Evolutionary conservation across 2,888 invertebrate species (phyloP).

Genomic region (Ophion ventricosus): DNA sequence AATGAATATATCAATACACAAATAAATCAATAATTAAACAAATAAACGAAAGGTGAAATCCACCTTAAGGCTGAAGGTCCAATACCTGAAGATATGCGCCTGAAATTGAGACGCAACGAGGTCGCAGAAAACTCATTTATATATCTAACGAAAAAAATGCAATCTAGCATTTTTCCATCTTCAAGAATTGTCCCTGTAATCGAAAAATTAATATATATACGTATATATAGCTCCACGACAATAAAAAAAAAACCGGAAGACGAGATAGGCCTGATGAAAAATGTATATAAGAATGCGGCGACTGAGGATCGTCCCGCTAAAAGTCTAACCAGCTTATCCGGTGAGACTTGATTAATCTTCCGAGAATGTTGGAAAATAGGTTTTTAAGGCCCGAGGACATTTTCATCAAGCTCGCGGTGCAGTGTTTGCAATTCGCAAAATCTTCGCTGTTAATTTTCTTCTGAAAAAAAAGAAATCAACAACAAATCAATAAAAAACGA

Average conservation of each 20-base stretch:
- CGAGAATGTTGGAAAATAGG: conserved; percentile 46
- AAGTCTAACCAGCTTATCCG: conserved; percentile 47
- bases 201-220: conserved; percentile 13
- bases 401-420: conserved; percentile 18
- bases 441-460: neutral
- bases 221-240: neutral
- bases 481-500: neutral
- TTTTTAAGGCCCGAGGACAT: conserved; percentile 21
- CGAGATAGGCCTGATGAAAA: conserved; percentile 27
- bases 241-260: conserved; percentile 15
- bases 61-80: neutral
- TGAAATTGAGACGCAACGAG: conserved; percentile 1
- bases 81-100: neutral
- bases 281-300: conserved; percentile 19
- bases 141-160: neutral
- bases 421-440: neutral
- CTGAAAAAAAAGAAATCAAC: neutral
- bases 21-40: neutral
- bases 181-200: conserved; percentile 16
- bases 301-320: conserved; percentile 30
- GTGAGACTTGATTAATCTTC: conserved; percentile 37
- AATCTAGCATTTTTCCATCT: conserved; percentile 21
- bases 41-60: no score
- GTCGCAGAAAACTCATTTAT: conserved; percentile 37
- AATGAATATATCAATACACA: neutral